phyloP scores from a whole-genome alignment of 2,888 invertebrate genomes.

The Cremastinae sp. region DNA sequence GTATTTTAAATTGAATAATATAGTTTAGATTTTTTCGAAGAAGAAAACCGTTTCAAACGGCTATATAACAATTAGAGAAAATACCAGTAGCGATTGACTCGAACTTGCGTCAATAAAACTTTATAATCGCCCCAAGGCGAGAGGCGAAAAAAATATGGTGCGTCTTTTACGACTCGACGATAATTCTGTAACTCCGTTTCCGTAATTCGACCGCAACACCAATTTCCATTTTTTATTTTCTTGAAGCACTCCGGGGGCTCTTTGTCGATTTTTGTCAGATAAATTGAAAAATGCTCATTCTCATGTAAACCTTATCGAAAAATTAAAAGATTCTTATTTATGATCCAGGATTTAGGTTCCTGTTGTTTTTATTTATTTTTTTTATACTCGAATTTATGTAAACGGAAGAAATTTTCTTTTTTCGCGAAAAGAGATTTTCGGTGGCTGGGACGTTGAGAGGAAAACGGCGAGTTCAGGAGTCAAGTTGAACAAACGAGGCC shows the following conservation, averaged over 20 bases:
- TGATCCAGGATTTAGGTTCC: too few relatives aligned
- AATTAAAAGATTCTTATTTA: too few relatives aligned
- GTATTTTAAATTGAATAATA: too few relatives aligned
- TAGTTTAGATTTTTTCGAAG: too few relatives aligned
- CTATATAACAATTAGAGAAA: conserved; percentile 42
- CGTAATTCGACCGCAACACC: conserved; percentile 51
- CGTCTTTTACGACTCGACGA: conserved; percentile 49
- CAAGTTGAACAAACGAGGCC: conserved; percentile 73
- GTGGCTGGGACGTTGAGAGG: conserved; percentile 28
- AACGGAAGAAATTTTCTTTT: conserved; percentile 1
- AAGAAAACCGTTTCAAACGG: conserved; percentile 11
- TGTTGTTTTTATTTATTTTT: too few relatives aligned
- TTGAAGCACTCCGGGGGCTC: conserved; percentile 24
- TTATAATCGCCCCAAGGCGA: conserved; percentile 11
- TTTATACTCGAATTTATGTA: not conserved
- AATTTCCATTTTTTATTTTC: conserved; percentile 21
- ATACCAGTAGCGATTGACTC: conserved; percentile 32
- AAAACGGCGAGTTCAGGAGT: conserved; percentile 61
- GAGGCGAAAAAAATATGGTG: conserved; percentile 24
- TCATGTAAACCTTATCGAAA: too few relatives aligned
- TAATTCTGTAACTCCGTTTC: conserved; percentile 56
- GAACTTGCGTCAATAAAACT: conserved; percentile 43
- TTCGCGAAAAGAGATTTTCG: not conserved
- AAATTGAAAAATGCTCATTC: too few relatives aligned
- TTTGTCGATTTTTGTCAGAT: too few relatives aligned